Conservation (phyloP, 2,888 invertebrate species). For the Acanthococcus lagerstroemiae region DNA sequence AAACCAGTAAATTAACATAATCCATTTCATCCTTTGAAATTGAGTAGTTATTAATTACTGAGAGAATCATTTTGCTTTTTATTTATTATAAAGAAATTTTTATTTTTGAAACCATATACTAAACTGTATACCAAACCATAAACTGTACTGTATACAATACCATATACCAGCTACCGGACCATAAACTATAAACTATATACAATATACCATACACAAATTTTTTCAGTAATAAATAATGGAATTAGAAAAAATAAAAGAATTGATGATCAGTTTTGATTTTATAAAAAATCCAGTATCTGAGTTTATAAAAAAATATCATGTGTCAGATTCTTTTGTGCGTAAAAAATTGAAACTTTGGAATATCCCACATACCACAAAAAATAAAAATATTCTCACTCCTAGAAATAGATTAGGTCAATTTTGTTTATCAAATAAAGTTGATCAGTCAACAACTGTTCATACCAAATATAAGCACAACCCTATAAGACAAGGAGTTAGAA, state of each 20-base stretch:
- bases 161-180: background rate
- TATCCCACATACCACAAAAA: constrained; percentile 6
- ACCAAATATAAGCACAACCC: constrained; percentile 4
- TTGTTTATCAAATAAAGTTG: background rate
- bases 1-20: background rate
- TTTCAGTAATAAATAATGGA: constrained; percentile 7
- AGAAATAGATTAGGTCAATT: background rate
- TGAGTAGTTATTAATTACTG: background rate
- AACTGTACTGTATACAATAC: background rate
- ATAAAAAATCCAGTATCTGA: constrained; percentile 5
- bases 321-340: constrained; percentile 6
- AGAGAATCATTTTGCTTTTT: background rate
- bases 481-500: background rate
- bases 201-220: background rate
- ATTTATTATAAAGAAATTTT: background rate
- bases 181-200: constrained; percentile 4
- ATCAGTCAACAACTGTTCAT: constrained; percentile 3
- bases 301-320: constrained; percentile 7
- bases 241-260: background rate
- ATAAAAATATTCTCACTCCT: background rate
- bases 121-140: background rate
- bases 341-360: constrained; percentile 8
- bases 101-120: background rate
- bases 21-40: background rate
- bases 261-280: constrained; percentile 3